A percentile compares a stretch with the other conserved stretches of the same genome.
Conservation (phyloP, 2,888 invertebrate genomes). For the Steromphala cineraria region DNA sequence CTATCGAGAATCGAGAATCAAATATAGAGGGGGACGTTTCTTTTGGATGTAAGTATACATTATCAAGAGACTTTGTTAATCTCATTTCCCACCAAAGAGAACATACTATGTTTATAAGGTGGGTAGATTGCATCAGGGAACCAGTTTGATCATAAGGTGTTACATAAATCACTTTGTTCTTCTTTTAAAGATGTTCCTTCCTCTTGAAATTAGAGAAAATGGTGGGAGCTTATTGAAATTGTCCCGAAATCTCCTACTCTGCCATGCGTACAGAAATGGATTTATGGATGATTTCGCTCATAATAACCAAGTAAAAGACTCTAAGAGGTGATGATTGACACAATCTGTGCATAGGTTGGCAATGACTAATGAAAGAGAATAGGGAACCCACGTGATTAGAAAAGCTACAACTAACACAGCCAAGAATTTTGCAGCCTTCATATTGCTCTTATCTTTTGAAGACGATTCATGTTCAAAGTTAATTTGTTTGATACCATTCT, state of each 20-base stretch:
- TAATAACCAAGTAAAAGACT: not conserved
- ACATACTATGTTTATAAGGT: too few relatives aligned
- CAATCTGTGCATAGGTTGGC: not conserved
- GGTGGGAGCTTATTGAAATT: not conserved
- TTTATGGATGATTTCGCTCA: not conserved
- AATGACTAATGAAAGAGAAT: not conserved
- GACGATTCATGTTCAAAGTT: not conserved
- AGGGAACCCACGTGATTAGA: not conserved
- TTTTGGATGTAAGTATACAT: too few relatives aligned
- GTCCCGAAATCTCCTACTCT: not conserved
- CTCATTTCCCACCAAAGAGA: too few relatives aligned
- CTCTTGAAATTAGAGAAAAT: not conserved
- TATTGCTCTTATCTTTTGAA: not conserved
- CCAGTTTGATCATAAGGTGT: too few relatives aligned
- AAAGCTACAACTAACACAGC: not conserved
- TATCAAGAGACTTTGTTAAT: too few relatives aligned
- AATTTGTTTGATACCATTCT: too few relatives aligned
- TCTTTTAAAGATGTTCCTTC: not conserved
- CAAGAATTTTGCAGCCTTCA: not conserved
- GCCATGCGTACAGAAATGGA: slow-evolving; percentile 1
- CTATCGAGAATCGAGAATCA: too few relatives aligned
- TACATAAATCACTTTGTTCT: too few relatives aligned
- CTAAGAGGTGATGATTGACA: not conserved
- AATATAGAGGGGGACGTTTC: too few relatives aligned
- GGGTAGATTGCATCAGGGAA: too few relatives aligned